Percentiles rank a stretch among this genome's conserved stretches.
phyloP scores from a whole-genome alignment of 2,113 vertebrate species.

The Phocoena phocoena region DNA sequence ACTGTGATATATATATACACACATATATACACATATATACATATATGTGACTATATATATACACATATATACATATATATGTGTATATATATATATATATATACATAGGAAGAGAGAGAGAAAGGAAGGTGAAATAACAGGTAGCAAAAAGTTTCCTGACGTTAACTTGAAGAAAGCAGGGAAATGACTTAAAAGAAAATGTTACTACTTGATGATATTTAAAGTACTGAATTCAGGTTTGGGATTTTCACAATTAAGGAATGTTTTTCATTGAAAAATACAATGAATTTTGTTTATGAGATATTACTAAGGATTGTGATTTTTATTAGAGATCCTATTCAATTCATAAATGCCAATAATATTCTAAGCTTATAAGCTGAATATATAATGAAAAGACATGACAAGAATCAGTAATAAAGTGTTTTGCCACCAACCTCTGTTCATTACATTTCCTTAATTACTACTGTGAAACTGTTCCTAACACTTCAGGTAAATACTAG shows the following conservation, averaged over 20 bases:
- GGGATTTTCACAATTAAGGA: neutral
- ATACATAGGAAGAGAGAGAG: neutral
- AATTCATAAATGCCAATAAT: neutral
- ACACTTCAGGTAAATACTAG: constrained; percentile 55
- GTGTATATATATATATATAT: neutral
- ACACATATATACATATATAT: neutral
- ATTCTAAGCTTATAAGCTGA: neutral
- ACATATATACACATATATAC: neutral
- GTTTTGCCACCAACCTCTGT: neutral
- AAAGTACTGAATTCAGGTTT: neutral
- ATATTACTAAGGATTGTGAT: neutral
- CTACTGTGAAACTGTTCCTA: neutral
- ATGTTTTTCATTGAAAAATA: neutral
- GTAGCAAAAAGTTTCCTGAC: neutral
- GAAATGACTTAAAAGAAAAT: neutral
- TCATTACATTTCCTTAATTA: constrained; percentile 53
- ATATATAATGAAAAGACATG: neutral
- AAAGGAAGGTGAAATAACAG: neutral
- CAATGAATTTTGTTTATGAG: neutral
- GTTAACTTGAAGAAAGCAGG: neutral
- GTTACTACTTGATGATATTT: neutral
- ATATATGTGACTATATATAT: too few relatives aligned
- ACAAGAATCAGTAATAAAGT: constrained; percentile 13
- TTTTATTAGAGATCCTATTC: neutral
- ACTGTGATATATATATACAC: neutral